Base-by-base conservation (phyloP, 2,797 vertebrate genomes). In the Gouania willdenowi region DNA sequence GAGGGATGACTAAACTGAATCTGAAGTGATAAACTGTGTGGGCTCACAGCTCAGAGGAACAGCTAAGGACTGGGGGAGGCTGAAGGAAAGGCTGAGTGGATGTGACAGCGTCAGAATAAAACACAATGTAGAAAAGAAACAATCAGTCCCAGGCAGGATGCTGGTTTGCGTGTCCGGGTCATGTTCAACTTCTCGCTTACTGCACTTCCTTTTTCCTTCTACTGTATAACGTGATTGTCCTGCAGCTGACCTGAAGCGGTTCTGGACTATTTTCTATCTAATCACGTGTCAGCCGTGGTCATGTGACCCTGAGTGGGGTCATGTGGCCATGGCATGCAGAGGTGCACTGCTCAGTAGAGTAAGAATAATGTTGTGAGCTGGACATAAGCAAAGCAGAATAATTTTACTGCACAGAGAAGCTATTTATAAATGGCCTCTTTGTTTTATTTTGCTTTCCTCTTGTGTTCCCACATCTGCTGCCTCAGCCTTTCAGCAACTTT, bases 171-270 rank as follows among this genome's bases (percentile, higher is more conserved):
- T 60, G 82, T 88, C 87, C 85, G 80, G 76, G 79, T 66, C 44
- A 44, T 55, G 54, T 59, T 39, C 24, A 50, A 42, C 67, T 47
- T 65, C 14, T 29, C 30, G 49, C 38, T 37, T 39, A 2, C 13
- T n/a, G 2, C 13, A 54, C 77, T 87, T 88, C 86, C 84, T 78
- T 82, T 88, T 78, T 85, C 75, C 77, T 56, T 61, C 75, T 87
- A n/a, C n/a, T n/a, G n/a, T n/a, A n/a, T n/a, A 83, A 87, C 84
- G 84, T 74, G 33, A 48, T 55, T 20, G 11, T 26, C 40, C 32
- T 54, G 41, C 49, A 47, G 51, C 24, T 9, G 4, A 26, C 50
- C 50, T 43, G 26, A 23, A 46, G 43, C 50, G 10, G 32, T 20
- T 59, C 20, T 21, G 20, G 25, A 30, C 31, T 25, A 20, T 35